These are phyloP conservation scores for Bruchidius siliquastri DNA, from an alignment of 2,888 invertebrate species.

Conservation along the genomic window DNA sequence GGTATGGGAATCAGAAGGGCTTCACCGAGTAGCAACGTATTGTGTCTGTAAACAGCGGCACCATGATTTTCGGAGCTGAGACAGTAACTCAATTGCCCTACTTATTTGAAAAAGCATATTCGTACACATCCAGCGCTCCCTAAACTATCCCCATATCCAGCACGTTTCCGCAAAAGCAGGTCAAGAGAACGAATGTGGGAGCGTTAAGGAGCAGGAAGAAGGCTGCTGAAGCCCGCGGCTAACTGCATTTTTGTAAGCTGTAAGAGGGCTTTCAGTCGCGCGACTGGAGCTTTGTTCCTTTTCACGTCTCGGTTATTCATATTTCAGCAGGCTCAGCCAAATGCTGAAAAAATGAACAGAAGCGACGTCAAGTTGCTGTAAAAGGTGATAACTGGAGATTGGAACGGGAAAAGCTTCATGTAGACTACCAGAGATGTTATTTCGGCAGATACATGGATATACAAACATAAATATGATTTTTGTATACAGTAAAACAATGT, in stretches of 20 bases:
- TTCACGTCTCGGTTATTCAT: not conserved
- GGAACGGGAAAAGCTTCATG: not conserved
- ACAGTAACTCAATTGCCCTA: not conserved
- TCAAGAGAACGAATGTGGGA: not conserved
- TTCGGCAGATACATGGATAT: too few species aligned
- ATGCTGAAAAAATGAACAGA: not conserved
- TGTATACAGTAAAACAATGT: too few species aligned
- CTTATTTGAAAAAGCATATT: not conserved
- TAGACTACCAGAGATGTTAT: too few species aligned
- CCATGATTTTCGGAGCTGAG: not conserved
- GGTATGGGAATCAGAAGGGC: too few species aligned
- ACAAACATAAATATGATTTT: too few species aligned
- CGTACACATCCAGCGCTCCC: not conserved
- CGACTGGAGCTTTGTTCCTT: not conserved
- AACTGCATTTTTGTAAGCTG: not conserved
- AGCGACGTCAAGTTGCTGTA: not conserved
- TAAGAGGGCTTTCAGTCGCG: not conserved
- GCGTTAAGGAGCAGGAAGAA: not conserved
- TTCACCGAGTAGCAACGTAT: too few species aligned
- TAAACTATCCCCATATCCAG: not conserved
- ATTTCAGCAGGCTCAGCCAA: not conserved
- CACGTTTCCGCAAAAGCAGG: not conserved
- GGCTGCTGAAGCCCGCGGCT: not conserved
- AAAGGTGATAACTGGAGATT: not conserved
- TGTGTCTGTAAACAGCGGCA: too few species aligned